Base-by-base conservation (phyloP, 2,888 invertebrate species). In the Galerucella nymphaeae region DNA sequence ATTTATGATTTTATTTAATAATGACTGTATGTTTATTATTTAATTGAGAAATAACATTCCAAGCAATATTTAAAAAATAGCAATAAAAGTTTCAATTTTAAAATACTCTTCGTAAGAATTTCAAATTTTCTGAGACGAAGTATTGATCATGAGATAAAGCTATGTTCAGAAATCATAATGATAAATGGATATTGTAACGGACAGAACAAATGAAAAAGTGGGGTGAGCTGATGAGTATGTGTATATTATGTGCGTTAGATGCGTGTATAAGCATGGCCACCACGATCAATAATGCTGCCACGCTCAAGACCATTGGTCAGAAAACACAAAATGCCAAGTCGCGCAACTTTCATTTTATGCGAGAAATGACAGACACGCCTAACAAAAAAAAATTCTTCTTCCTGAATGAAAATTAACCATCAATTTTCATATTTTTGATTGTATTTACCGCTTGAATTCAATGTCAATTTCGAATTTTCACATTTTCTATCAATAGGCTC, bases 231-330 rank as follows among this genome's bases (percentile, higher is more conserved):
- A 76, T 80, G 80, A 80, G 81, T 82, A 80, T 79, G 77, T 71
- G 74, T 71, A 74, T 74, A 71, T 74, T 80, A 80, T 82, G 80
- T 81, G 79, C 80, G 82, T 84, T 83, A 81, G 82, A 83, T 83
- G 84, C 82, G 83, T 83, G 84, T 84, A 81, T 82, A 81, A 81
- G 81, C 80, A 79, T 79, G 80, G 79, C 79, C 76, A 78, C 81
- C 78, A 80, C 81, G 83, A 86, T 86, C 86, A 86, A 86, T 86
- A 86, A 83, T 83, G 83, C 86, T 84, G 85, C 86, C 84, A 86
- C 85, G 83, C 83, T 82, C 75, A 84, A 85, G 86, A 86, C 86
- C 86, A 86, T 83, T 86, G 86, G 86, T 86, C 86, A 86, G 84
- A 86, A 85, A 83, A 74, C 74, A 70, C 67, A 71, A 74, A 82